Percentiles rank a stretch among this genome's conserved stretches.
These are phyloP conservation scores for Phoeniculus purpureus DNA, from an alignment of 2,797 vertebrate species.

Conservation along the genomic window DNA sequence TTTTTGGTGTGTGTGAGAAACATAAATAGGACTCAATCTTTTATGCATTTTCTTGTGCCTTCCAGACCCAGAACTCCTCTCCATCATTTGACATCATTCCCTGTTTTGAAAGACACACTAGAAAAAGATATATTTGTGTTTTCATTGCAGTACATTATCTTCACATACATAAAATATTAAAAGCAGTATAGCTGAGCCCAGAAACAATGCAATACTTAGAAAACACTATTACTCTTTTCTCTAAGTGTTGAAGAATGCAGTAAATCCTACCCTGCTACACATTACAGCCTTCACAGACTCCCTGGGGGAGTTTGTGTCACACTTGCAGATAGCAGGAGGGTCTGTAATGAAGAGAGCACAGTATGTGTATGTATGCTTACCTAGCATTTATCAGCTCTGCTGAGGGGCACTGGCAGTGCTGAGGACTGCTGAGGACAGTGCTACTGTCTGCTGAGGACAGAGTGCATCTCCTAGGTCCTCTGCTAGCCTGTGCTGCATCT, in stretches of 20 bases:
- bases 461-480: background rate
- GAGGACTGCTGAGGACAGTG: background rate
- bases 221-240: conserved; percentile 11
- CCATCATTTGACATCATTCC: conserved; percentile 21
- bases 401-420: background rate
- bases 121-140: conserved; percentile 41
- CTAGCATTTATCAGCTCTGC: background rate
- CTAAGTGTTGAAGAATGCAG: background rate
- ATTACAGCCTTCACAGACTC: background rate
- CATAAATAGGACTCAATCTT: conserved; percentile 68
- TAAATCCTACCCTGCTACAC: background rate
- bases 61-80: conserved; percentile 34
- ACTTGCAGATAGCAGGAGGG: background rate
- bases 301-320: background rate
- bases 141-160: conserved; percentile 23
- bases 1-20: background rate
- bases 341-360: background rate
- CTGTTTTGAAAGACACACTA: conserved; percentile 21
- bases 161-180: conserved; percentile 62
- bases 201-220: conserved; percentile 18
- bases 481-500: background rate
- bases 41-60: conserved; percentile 57
- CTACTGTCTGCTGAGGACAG: background rate
- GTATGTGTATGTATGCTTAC: background rate
- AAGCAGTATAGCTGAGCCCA: conserved; percentile 5